These are phyloP conservation scores for Drosophila jambulina DNA, from an alignment of 1,140 invertebrate species.

Conservation along the genomic window DNA sequence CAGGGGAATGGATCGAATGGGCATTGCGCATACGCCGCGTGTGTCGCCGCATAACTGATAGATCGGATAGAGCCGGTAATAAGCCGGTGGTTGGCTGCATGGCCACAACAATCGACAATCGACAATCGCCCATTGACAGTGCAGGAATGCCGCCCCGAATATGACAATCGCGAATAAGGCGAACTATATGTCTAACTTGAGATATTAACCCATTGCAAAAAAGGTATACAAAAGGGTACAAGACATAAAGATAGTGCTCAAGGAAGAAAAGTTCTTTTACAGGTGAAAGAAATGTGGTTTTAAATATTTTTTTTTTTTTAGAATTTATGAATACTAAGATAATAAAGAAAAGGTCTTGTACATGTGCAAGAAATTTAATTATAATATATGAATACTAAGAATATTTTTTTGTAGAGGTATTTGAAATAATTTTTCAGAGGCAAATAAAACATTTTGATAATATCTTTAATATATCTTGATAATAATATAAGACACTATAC, in stretches of 20 bases:
- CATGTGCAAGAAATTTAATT: too few relatives aligned
- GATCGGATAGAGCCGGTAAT: constrained; percentile 47
- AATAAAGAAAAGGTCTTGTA: too few relatives aligned
- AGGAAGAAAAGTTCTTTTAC: background rate
- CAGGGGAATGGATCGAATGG: constrained; percentile 21
- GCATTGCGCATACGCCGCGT: constrained; percentile 77
- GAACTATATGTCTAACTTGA: constrained; percentile 24
- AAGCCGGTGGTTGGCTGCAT: constrained; percentile 40
- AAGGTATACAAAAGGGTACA: accelerated
- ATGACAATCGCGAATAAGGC: constrained; percentile 29
- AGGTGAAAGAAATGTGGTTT: too few relatives aligned
- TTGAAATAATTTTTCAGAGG: too few relatives aligned
- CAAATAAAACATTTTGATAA: too few relatives aligned
- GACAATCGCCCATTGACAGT: constrained; percentile 44
- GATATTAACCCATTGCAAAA: constrained; percentile 27
- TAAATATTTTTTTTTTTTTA: too few relatives aligned
- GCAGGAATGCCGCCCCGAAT: constrained; percentile 62
- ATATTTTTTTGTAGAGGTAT: too few relatives aligned
- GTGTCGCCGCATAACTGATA: constrained; percentile 28
- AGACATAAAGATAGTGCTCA: background rate
- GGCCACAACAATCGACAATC: constrained; percentile 37
- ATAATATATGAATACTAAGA: too few relatives aligned
- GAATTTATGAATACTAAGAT: too few relatives aligned
- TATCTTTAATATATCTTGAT: too few relatives aligned
- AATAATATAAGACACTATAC: too few relatives aligned